Evolutionary conservation across 2,888 invertebrate genomes (phyloP).

Genomic region (Carabus problematicus): DNA sequence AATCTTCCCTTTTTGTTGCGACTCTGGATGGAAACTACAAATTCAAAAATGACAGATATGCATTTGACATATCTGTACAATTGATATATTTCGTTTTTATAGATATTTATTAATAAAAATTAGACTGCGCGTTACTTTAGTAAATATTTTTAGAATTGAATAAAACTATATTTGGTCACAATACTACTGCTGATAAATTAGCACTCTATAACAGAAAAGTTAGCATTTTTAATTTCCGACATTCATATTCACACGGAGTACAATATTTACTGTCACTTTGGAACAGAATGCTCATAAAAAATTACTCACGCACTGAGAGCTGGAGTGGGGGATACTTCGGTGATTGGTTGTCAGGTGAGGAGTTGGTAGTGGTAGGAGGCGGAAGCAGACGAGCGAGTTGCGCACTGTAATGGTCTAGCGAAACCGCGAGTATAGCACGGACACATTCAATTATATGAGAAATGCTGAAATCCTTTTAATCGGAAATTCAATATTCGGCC

Average conservation of each 20-base stretch:
- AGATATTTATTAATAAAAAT: not conserved
- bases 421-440: slow-evolving; percentile 44
- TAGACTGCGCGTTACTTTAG: no score
- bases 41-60: not conserved
- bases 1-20: slow-evolving; percentile 22
- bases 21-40: not conserved
- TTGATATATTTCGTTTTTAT: not conserved
- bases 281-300: slow-evolving; percentile 37
- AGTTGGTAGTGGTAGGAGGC: no score
- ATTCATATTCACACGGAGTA: slow-evolving; percentile 39
- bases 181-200: no score
- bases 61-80: not conserved
- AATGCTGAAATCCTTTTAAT: slow-evolving; percentile 52
- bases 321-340: slow-evolving; percentile 8
- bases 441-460: slow-evolving; percentile 51
- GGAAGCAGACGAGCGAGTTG: not conserved
- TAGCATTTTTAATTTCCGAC: slow-evolving; percentile 30
- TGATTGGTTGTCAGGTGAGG: slow-evolving; percentile 3
- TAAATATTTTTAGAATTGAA: no score
- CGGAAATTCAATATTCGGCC: slow-evolving; percentile 50
- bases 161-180: no score
- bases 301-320: slow-evolving; percentile 23
- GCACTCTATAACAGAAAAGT: not conserved
- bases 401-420: slow-evolving; percentile 10
- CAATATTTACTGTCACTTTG: slow-evolving; percentile 40